Evolutionary conservation across 1,140 invertebrate genomes (phyloP).

Genomic region (Oryzaephilus surinamensis): DNA sequence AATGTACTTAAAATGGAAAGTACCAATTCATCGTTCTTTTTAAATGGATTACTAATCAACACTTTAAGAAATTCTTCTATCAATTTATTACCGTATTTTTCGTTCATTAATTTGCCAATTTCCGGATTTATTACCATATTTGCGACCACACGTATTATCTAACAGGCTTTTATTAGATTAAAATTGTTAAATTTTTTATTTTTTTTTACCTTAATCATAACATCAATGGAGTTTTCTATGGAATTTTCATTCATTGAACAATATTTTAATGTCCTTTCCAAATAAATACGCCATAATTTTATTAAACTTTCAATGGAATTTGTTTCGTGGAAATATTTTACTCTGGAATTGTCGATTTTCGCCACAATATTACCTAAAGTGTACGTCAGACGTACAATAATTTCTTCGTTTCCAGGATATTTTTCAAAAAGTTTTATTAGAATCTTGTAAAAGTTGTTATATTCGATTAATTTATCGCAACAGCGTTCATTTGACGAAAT

Average conservation of each 20-base stretch:
- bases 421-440: slow-evolving; percentile 46
- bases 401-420: slow-evolving; percentile 49
- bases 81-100: slow-evolving; percentile 32
- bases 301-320: slow-evolving; percentile 45
- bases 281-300: slow-evolving; percentile 46
- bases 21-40: slow-evolving; percentile 52
- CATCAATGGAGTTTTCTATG: slow-evolving; percentile 46
- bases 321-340: slow-evolving; percentile 44
- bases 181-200: slow-evolving; percentile 5
- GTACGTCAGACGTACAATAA: slow-evolving; percentile 54
- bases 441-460: slow-evolving; percentile 40
- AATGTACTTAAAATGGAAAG: slow-evolving; percentile 52
- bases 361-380: slow-evolving; percentile 56
- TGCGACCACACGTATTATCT: slow-evolving; percentile 56
- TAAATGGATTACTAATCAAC: slow-evolving; percentile 41
- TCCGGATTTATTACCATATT: slow-evolving; percentile 62
- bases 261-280: slow-evolving; percentile 40
- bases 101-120: slow-evolving; percentile 48
- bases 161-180: not conserved
- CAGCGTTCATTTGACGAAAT: slow-evolving; percentile 64
- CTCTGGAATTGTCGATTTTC: slow-evolving; percentile 35
- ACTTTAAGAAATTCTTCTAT: slow-evolving; percentile 43
- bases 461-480: slow-evolving; percentile 51
- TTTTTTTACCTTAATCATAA: slow-evolving; percentile 49
- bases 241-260: slow-evolving; percentile 25